Evolutionary conservation across 2,888 invertebrate species (phyloP).

Genomic region (Sussaba pulchella): DNA sequence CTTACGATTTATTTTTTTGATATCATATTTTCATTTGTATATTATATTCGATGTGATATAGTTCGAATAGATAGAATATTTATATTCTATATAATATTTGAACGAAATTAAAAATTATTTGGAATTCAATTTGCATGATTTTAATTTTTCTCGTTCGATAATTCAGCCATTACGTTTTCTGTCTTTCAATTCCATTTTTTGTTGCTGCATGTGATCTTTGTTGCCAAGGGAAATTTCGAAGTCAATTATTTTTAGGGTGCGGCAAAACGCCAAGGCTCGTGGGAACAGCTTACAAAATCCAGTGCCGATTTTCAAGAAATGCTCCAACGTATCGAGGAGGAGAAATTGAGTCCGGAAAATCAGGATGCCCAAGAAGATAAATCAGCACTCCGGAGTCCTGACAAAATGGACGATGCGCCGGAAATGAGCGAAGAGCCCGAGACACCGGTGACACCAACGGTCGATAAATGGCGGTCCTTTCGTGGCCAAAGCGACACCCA

Average conservation of each 20-base stretch:
- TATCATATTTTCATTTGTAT: not conserved
- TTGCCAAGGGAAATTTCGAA: not conserved
- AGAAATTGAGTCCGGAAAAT: constrained; percentile 8
- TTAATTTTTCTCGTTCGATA: too few species aligned
- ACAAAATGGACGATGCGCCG: not conserved
- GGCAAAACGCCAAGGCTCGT: constrained; percentile 80
- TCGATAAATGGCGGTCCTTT: constrained; percentile 42
- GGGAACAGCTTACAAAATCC: constrained; percentile 78
- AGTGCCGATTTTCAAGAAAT: constrained; percentile 75
- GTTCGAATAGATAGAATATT: too few species aligned
- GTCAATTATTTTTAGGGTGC: constrained; percentile 70
- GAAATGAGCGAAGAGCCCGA: constrained; percentile 10
- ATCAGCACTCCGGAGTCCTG: not conserved
- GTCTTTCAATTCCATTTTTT: too few species aligned
- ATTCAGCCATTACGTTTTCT: too few species aligned
- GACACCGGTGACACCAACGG: not conserved
- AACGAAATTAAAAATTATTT: too few species aligned
- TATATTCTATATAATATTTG: too few species aligned
- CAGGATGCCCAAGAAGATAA: not conserved
- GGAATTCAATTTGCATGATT: too few species aligned
- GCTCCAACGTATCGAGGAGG: constrained; percentile 58
- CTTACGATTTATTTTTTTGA: not conserved
- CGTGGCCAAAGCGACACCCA: constrained; percentile 2
- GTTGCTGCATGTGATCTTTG: too few species aligned
- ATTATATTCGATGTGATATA: too few species aligned